These are phyloP conservation scores for Sitta carolinensis DNA, from an alignment of 2,797 vertebrate species.

Conservation along the genomic window DNA sequence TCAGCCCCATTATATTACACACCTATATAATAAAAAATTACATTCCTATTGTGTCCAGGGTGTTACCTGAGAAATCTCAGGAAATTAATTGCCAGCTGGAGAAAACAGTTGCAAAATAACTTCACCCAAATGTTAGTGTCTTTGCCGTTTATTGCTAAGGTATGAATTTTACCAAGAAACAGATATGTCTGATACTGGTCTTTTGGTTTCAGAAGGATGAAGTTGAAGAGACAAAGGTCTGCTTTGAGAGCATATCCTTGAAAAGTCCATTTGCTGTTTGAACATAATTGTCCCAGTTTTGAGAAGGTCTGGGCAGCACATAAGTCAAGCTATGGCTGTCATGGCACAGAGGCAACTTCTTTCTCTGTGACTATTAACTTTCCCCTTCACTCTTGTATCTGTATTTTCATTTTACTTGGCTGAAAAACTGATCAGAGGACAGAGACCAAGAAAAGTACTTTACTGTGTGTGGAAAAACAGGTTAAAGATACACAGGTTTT, in stretches of 20 bases:
- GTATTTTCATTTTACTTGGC: not conserved
- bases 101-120: not conserved
- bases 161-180: constrained; percentile 27
- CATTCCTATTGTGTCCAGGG: not conserved
- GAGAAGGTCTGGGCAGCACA: not conserved
- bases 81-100: not conserved
- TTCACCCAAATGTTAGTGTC: not conserved
- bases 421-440: not conserved
- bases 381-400: not conserved
- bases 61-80: not conserved
- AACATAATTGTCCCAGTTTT: not conserved
- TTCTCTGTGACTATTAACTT: not conserved
- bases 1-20: not conserved
- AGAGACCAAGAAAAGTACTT: not conserved
- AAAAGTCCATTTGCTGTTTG: not conserved
- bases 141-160: not conserved
- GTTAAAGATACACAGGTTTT: fast-evolving
- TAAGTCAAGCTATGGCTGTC: not conserved
- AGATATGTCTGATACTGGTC: not conserved
- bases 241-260: not conserved
- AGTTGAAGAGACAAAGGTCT: not conserved
- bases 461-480: not conserved
- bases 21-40: not conserved
- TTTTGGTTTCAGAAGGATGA: constrained; percentile 15
- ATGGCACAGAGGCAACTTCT: not conserved